phyloP scores from a whole-genome alignment of 2,888 invertebrate genomes.

The Rhamnusium bicolor region DNA sequence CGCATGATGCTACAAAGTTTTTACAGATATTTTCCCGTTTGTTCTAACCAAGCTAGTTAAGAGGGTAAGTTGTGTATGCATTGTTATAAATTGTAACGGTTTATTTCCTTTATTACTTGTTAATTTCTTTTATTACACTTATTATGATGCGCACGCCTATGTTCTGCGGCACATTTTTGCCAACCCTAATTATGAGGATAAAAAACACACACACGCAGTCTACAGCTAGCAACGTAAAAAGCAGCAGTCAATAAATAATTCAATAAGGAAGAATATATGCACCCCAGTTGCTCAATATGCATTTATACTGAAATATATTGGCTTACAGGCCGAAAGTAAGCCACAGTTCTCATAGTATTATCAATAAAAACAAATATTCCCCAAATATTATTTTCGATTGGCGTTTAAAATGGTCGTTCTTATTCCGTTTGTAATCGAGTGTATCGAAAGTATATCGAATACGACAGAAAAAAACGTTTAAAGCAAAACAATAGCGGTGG shows the following conservation, averaged over 20 bases:
- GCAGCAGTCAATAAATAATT: constrained; percentile 21
- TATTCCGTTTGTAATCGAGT: background rate
- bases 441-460: constrained; percentile 1
- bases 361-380: constrained; percentile 32
- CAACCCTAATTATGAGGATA: background rate
- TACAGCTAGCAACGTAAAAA: background rate
- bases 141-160: no score
- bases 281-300: background rate
- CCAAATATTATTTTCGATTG: constrained; percentile 21
- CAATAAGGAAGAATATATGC: constrained; percentile 21
- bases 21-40: no score
- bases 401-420: constrained; percentile 13
- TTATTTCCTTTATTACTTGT: no score
- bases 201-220: background rate
- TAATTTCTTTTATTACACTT: no score
- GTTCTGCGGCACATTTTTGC: no score
- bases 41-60: no score
- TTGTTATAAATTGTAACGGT: no score
- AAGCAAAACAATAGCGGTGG: background rate
- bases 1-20: no score
- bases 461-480: background rate
- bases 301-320: constrained; percentile 22
- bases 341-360: background rate
- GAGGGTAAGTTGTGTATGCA: no score
- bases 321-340: background rate